Conservation (phyloP, 2,888 invertebrate genomes). For the Germaria angustata region DNA sequence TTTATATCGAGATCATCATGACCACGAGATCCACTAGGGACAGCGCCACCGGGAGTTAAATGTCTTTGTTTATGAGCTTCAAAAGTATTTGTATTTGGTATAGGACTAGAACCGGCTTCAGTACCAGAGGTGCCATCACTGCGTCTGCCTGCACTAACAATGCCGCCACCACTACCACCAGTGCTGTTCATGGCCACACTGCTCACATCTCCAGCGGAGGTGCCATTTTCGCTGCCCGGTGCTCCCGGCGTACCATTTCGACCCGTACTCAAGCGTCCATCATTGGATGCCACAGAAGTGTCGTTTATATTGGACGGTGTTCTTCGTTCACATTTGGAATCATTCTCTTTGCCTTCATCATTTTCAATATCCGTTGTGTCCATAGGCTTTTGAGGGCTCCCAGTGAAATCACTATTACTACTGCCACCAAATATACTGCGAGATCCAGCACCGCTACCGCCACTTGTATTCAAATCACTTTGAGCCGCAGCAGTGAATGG, state of each 20-base stretch:
- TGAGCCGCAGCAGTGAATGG: slow-evolving; percentile 68
- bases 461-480: slow-evolving; percentile 62
- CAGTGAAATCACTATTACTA: slow-evolving; percentile 75
- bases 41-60: slow-evolving; percentile 67
- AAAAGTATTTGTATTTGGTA: slow-evolving; percentile 75
- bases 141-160: slow-evolving; percentile 33
- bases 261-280: slow-evolving; percentile 55
- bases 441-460: slow-evolving; percentile 61
- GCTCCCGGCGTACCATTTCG: slow-evolving; percentile 52
- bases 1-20: slow-evolving; percentile 76
- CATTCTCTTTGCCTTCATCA: slow-evolving; percentile 71
- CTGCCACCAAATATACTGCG: slow-evolving; percentile 72
- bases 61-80: slow-evolving; percentile 75
- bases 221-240: slow-evolving; percentile 56
- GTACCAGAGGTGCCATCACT: slow-evolving; percentile 58
- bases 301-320: slow-evolving; percentile 69
- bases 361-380: slow-evolving; percentile 75
- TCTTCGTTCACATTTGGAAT: slow-evolving; percentile 73
- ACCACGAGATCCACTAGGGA: slow-evolving; percentile 67
- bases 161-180: slow-evolving; percentile 32
- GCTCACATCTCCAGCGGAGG: slow-evolving; percentile 46
- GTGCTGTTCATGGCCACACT: slow-evolving; percentile 29
- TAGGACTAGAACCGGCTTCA: slow-evolving; percentile 75
- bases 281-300: slow-evolving; percentile 56
- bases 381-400: slow-evolving; percentile 76